Conservation (phyloP, 2,113 vertebrate genomes). For the Philantomba maxwellii region DNA sequence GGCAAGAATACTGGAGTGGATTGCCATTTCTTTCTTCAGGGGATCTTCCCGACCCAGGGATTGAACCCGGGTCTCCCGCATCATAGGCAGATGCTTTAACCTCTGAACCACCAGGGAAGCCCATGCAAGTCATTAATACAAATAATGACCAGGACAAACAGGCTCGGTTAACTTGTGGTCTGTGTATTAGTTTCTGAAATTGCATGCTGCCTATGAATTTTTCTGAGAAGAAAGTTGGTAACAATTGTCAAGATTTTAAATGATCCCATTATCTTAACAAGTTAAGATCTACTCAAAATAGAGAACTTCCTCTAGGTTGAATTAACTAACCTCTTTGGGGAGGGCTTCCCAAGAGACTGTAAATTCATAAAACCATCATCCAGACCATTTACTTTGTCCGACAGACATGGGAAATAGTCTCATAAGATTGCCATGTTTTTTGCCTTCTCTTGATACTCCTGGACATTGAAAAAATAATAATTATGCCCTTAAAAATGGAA, state of each 20-base stretch:
- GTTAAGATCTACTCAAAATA: background rate
- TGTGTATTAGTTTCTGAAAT: background rate
- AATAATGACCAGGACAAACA: background rate
- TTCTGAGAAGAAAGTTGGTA: background rate
- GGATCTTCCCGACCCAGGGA: too few species aligned
- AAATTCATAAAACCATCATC: background rate
- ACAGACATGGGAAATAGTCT: background rate
- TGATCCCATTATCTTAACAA: background rate
- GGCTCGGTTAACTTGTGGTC: background rate
- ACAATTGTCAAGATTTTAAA: background rate
- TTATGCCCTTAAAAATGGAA: slow-evolving; percentile 11
- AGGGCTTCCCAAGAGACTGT: background rate
- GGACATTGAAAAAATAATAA: slow-evolving; percentile 10
- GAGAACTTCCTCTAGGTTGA: background rate
- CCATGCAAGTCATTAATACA: background rate
- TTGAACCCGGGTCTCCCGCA: too few species aligned
- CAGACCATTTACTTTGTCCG: background rate
- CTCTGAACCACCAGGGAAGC: too few species aligned
- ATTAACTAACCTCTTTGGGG: background rate
- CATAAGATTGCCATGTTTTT: background rate
- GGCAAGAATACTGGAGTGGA: too few species aligned
- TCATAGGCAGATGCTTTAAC: too few species aligned
- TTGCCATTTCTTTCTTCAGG: too few species aligned
- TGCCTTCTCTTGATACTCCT: background rate
- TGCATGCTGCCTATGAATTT: background rate